Evolutionary conservation across 1,140 invertebrate genomes (phyloP), one percentile per base, ranked within the genome.

Genomic region (Agrypnia vestita): DNA sequence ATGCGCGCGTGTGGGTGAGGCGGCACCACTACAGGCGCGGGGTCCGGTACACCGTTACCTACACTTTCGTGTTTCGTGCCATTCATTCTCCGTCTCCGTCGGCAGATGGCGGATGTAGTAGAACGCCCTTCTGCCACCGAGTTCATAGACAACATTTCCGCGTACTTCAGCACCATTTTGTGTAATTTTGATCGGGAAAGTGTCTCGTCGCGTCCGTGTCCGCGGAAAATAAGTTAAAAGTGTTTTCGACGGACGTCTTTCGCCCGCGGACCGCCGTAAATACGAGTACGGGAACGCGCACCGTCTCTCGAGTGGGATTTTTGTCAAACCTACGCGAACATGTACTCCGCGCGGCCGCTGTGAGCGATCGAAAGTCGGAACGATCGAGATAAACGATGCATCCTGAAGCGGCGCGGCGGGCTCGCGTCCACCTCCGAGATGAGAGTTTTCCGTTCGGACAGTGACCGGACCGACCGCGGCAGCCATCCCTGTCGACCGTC

Each of bases 91-190:
- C 51, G 76, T 64, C 76, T 59, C 64, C 53, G 76, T 56, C 76
- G 76, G 76, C 76, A 78, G 67, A 78, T 78, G 76, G 76, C 76
- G 76, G 76, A 78, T 78, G 53, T 72, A 17, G 76, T 62, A 78
- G 35, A 71, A 59, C 76, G 64, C 64, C 76, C 76, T 67, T 46
- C 76, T 72, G 53, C 64, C 64, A 49, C 51, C 59, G 76, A 56
- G 67, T 67, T 72, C 76, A 78, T 77, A 77, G 76, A 77, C 76
- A 77, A 77, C 64, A 51, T 69, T 35, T 51, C 53, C 56, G 53
- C 35, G 67, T 59, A 72, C 76, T 59, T 62, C 44, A 56, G 13
- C 76, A 59, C 76, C 76, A 78, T 78, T 78, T 78, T 78, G 76
- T 78, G 76, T 78, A 72, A 78, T 78, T 62, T 72, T 44, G 35